Base-by-base conservation (phyloP, 1,140 invertebrate species). In the Muscidifurax raptorellus region DNA sequence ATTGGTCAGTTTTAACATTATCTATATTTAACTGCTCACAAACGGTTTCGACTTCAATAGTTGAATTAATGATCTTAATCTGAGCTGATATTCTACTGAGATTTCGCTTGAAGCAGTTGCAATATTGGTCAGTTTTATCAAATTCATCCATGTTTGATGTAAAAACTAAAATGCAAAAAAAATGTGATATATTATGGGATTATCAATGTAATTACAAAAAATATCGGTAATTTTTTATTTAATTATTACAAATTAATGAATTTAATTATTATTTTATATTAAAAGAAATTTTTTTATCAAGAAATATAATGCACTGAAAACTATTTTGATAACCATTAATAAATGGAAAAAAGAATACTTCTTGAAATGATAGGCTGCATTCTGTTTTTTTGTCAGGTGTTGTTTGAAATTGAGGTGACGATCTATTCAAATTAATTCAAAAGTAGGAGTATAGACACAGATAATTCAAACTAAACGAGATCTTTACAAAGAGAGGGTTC, bases 81-180 rank as follows among this genome's bases (percentile, higher is more conserved):
- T 69, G n/a, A 69, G 67, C 67, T 69, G 67, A 69, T 28, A 69
- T 25, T 69, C 25, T 69, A 69, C 67, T 69, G 27, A 69, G n/a
- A 69, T 69, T 69, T 69, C 67, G 67, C 67, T 69, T 69, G n/a
- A 25, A 69, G 67, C 5, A 69, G 27, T 69, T 25, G 27, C 67
- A 69, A 28, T 22, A 69, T 25, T 69, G 67, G 59, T n/a, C 78
- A 52, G 67, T 71, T 82, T 40, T 22, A 75, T 81, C 25, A 40
- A 71, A 36, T 44, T 27, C 47, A 71, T 71, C 59, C 30, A 44
- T 15, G 27, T 77, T 44, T 64, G 25, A 77, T 64, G 18, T 69
- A 27, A 69, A 69, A 78, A 12, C 32, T 30, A 64, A 84, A 52
- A 76, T 47, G n/a, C 9, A 32, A 81, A 2, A 1, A 36, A 84